Conservation (phyloP, 2,113 vertebrate genomes). For the Callocephalon fimbriatum region DNA sequence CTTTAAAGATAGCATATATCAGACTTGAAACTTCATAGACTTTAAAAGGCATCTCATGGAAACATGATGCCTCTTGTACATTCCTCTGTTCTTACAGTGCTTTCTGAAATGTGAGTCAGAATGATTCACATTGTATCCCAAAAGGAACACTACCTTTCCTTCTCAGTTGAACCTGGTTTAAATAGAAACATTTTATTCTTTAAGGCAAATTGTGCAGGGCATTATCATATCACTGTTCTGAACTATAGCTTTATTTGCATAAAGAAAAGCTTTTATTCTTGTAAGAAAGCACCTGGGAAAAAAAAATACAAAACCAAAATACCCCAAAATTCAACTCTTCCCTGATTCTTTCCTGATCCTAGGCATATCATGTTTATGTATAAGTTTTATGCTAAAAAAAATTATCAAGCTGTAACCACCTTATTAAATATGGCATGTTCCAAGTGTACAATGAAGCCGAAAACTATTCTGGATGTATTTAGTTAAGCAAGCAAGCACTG, state of each 20-base stretch:
- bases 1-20: conserved; percentile 27
- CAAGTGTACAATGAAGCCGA: neutral
- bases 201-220: neutral
- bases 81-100: neutral
- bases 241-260: neutral
- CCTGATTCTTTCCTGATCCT: neutral
- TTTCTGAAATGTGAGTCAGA: conserved; percentile 14
- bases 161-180: neutral
- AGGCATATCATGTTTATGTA: neutral
- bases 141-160: neutral
- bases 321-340: neutral
- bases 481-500: neutral
- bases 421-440: neutral
- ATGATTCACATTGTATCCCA: neutral
- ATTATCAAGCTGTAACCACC: neutral
- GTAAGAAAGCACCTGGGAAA: neutral
- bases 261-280: neutral
- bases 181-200: neutral
- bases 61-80: neutral
- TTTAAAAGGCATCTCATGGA: neutral
- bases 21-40: neutral
- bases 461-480: neutral
- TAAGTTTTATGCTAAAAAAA: neutral
- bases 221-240: neutral
- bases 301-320: neutral